Conservation (phyloP, 1,140 invertebrate genomes). For the Prorops nasuta region DNA sequence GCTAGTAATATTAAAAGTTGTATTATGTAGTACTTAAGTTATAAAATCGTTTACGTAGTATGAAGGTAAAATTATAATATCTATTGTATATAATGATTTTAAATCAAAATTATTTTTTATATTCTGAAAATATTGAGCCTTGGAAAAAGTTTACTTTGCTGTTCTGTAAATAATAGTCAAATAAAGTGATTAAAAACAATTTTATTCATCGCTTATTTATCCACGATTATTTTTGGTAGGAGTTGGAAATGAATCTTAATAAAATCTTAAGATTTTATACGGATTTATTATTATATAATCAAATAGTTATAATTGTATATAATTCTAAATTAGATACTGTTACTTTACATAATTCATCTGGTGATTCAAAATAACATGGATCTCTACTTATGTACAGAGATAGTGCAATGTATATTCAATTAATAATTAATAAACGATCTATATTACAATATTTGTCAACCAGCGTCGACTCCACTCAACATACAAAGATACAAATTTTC, state of each 20-base stretch:
- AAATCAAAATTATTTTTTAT: background rate
- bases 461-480: slow-evolving; percentile 40
- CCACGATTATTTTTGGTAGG: background rate
- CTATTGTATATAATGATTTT: background rate
- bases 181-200: too few relatives aligned
- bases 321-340: slow-evolving; percentile 54
- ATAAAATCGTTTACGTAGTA: too few relatives aligned
- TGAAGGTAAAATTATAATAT: too few relatives aligned
- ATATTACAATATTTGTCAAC: slow-evolving; percentile 40
- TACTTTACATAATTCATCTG: slow-evolving; percentile 51
- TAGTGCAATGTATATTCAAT: slow-evolving; percentile 53
- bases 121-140: too few relatives aligned
- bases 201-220: background rate
- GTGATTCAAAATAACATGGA: slow-evolving; percentile 55
- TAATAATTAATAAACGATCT: slow-evolving; percentile 52
- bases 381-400: slow-evolving; percentile 54
- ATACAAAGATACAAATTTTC: slow-evolving; percentile 56
- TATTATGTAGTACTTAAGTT: too few relatives aligned
- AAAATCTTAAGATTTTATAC: slow-evolving; percentile 37
- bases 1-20: too few relatives aligned
- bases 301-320: slow-evolving; percentile 54
- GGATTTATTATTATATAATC: slow-evolving; percentile 48
- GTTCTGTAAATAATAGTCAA: too few relatives aligned
- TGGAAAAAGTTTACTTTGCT: too few relatives aligned
- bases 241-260: background rate